Evolutionary conservation across 2,113 vertebrate genomes (phyloP), one percentile per base, ranked within the genome.

Genomic region (Coregonus clupeaformis): DNA sequence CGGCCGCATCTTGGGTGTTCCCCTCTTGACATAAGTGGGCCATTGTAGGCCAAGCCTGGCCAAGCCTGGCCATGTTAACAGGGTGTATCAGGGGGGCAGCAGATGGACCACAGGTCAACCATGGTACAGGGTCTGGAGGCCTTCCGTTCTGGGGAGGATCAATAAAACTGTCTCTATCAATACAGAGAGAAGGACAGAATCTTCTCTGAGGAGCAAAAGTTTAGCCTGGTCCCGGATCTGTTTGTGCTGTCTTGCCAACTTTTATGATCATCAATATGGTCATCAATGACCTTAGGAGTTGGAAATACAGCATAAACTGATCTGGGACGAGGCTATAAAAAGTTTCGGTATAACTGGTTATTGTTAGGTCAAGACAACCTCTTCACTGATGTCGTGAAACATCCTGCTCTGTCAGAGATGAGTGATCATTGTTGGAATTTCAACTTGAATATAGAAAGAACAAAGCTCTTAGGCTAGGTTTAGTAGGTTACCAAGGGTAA

Each of bases 91-190:
- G 57, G 71, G 71, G 74, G 69, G 69, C 74, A 79, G 68, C 79
- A 81, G 81, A 76, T 83, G 78, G 77, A 75, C 47, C 65, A 66
- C 60, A 76, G 74, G 70, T 83, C 78, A 75, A 52, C 42, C 52
- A 52, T 75, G 65, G 30, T 79, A 27, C 69, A 16, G 29, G 20
- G 20, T 16, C 3, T 65, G 73, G 32, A 68, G 59, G 64, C 63
- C 77, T 60, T 87, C 74, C 13, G 71, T 32, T 69, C 11, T 2
- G 57, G 27, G 25, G 72, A 42, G 42, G 72, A 80, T n/a, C n/a
- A n/a, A n/a, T n/a, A 77, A 73, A 85, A 80, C 73, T 87, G 83
- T 57, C 69, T 73, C 68, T 59, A 47, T 69, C 70, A 67, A 52
- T 83, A 64, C 3, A 67, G 70, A 55, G 49, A 30, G 32, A 47